Evolutionary conservation across 1,140 invertebrate species (phyloP).

Genomic region (Tachypleus tridentatus): DNA sequence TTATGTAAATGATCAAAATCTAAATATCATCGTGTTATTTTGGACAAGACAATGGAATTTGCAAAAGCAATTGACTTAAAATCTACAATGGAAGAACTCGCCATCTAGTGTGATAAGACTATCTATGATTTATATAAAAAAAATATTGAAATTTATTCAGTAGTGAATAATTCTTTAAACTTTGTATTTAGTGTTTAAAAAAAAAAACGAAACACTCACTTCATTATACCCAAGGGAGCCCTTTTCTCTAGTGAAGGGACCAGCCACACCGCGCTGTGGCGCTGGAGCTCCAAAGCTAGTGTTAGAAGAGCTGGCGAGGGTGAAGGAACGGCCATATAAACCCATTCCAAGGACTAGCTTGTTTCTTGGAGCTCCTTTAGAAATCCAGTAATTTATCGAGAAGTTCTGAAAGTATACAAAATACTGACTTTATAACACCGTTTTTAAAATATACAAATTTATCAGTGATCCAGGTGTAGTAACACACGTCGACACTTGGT

Average conservation of each 20-base stretch:
- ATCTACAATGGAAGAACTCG: background rate
- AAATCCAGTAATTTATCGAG: constrained; percentile 70
- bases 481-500: too few relatives aligned
- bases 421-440: background rate
- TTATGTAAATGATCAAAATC: too few relatives aligned
- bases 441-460: background rate
- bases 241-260: constrained; percentile 28
- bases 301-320: constrained; percentile 45
- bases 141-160: background rate
- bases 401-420: constrained; percentile 48
- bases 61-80: too few relatives aligned
- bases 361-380: constrained; percentile 58
- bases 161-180: background rate
- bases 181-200: background rate
- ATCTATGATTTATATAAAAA: background rate
- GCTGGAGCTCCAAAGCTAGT: constrained; percentile 60
- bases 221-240: constrained; percentile 30
- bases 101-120: background rate
- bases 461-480: too few relatives aligned
- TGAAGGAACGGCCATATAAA: constrained; percentile 77
- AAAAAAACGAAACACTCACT: constrained; percentile 4
- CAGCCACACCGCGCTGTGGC: constrained; percentile 31
- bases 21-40: too few relatives aligned
- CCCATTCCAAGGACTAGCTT: constrained; percentile 82
- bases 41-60: too few relatives aligned